Base-by-base conservation (phyloP, 2,113 vertebrate species). In the Pachycephala philippinensis region DNA sequence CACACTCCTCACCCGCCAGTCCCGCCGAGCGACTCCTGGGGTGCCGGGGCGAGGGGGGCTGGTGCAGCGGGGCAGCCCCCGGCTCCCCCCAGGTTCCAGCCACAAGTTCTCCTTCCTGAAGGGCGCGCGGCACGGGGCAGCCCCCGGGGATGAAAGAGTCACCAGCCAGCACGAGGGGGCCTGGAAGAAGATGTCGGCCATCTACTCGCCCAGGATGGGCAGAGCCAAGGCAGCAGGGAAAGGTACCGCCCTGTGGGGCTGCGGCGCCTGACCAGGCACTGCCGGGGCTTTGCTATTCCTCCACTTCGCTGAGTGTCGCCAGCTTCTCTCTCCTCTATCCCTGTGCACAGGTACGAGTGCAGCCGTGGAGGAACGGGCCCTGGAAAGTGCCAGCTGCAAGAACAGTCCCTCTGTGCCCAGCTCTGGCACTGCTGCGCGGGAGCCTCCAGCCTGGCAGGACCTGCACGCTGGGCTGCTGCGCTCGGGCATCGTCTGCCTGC, bases 121-220 rank as follows among this genome's bases (percentile, higher is more conserved):
- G 50, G 97, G 98, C 3, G 93, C 98, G 1, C 97, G 91, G 87
- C 93, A 94, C n/a, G 74, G 94, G 60, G 53, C 23, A 6, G 76
- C 86, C 37, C 33, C 95, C 0, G 82, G 61, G 20, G 96, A 97
- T 9, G 93, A 89, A 45, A 84, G 96, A 44, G 30, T 64, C 31
- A 83, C 96, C 6, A 97, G 97, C 95, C 98, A 98, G 11, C 98
- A 98, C 0, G 98, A 98, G 7, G 95, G 98, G 20, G 98, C 98
- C 57, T 98, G 98, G 97, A 99, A 98, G 94, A 99, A 98, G 87
- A 97, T 98, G 76, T 98, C 98, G 0, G 97, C 98, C 3, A 98
- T 98, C 96, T 94, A 98, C 88, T 99, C 99, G 1, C 98, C 99
- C n/a, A 98, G 98, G 91, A 92, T 98, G 94, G 97, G 80, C 96